phyloP scores from a whole-genome alignment of 2,797 vertebrate species.

The Falco biarmicus region DNA sequence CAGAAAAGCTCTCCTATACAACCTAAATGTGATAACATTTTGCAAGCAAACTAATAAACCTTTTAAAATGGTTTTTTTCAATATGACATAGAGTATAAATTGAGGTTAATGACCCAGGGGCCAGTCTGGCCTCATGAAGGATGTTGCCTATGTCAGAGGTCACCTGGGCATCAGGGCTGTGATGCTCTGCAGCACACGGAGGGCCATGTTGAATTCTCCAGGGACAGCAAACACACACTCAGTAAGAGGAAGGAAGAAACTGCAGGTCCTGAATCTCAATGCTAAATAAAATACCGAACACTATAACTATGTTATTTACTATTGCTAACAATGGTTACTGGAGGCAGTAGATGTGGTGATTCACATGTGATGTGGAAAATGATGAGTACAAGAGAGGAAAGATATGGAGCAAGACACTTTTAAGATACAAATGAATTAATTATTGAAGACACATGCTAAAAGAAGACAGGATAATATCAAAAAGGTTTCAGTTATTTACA shows the following conservation, averaged over 20 bases:
- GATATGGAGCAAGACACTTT: not conserved
- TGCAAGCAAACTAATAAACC: not conserved
- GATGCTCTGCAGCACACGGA: not conserved
- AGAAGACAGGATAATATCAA: slow-evolving; percentile 41
- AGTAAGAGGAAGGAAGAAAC: not conserved
- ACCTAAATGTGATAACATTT: not conserved
- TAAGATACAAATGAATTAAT: slow-evolving; percentile 20
- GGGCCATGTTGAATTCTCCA: not conserved
- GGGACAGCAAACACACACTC: not conserved
- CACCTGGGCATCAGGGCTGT: not conserved
- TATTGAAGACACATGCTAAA: slow-evolving; percentile 48
- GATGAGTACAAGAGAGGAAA: fast-evolving
- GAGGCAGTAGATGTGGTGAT: not conserved
- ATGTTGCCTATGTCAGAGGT: not conserved
- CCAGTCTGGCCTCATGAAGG: not conserved
- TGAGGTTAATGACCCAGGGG: not conserved
- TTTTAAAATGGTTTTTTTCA: not conserved
- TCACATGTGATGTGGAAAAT: not conserved
- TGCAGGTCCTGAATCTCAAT: not conserved
- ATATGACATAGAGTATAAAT: not conserved
- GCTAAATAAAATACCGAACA: not conserved
- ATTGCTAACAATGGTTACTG: not conserved
- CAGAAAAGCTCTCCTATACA: not conserved
- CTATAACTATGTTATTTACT: not conserved
- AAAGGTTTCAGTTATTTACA: slow-evolving; percentile 67